Base-by-base conservation (phyloP, 1,140 invertebrate genomes). In the Aphidius ervi region DNA sequence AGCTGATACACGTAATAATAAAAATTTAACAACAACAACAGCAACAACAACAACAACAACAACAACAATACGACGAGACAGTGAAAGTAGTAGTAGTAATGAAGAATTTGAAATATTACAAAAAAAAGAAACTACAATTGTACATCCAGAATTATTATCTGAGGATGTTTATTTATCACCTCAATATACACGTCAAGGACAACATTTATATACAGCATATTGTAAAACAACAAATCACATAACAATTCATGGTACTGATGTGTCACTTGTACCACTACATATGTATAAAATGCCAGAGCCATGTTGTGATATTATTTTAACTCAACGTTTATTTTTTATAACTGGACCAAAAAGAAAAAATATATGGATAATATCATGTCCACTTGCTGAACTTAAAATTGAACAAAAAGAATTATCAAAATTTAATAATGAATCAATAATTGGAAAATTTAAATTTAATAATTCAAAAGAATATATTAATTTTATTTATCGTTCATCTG, bases 211-310 rank as follows among this genome's bases (percentile, higher is more conserved):
- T 64, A 82, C 80, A 9, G 77, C 78, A 61, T 82, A 82, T 64
- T 74, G 80, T 66, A 69, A 73, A 58, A 71, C 78, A n/a, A 76
- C 75, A 40, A 79, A 77, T 73, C 72, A 81, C 54, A 68, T 83
- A 57, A 81, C 80, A 83, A 76, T 88, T 64, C 84, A 88, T 67
- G 83, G 81, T 69, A 84, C 85, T 61, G 83, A 86, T 69, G 78
- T 87, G 46, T 85, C 85, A 63, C 74, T 84, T 49, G 82, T 83
- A 62, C 88, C 88, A 5, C 68, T 89, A 54, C 87, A 85, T 73
- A 79, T 88, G 5, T 87, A 91, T 74, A 88, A 87, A 78, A 76
- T 91, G 61, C 85, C 86, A 46, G 71, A 80, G 39, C 76, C 81
- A 20, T 83, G 82, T 64, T 69, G 78, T 64, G 78, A 81, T 60